These are phyloP conservation scores for Euproctis similis DNA, from an alignment of 2,888 invertebrate genomes.

Conservation along the genomic window DNA sequence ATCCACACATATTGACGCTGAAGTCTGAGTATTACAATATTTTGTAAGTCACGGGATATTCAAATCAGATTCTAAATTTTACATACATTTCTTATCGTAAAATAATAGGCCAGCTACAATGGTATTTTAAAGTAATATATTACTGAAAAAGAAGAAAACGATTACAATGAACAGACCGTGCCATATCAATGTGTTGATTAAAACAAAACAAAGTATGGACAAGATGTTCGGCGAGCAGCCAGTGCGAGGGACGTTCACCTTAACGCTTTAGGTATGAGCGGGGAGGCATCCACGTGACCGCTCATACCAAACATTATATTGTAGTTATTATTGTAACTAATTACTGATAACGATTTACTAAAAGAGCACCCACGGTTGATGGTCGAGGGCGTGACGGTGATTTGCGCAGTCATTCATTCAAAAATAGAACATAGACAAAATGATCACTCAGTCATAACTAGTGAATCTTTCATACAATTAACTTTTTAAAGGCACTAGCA, in stretches of 20 bases:
- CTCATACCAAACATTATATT: slow-evolving; percentile 74
- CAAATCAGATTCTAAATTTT: no score
- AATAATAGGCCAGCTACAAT: no score
- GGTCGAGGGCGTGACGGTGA: slow-evolving; percentile 16
- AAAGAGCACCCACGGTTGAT: slow-evolving; percentile 39
- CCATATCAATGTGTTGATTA: slow-evolving; percentile 20
- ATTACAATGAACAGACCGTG: slow-evolving; percentile 18
- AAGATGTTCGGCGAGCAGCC: slow-evolving; percentile 38
- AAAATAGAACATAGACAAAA: no score
- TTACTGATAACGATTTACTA: slow-evolving; percentile 59
- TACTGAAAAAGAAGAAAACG: slow-evolving; percentile 8
- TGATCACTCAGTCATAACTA: no score
- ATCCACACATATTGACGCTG: no score
- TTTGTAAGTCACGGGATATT: no score
- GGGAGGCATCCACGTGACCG: slow-evolving; percentile 72
- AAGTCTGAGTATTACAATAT: no score
- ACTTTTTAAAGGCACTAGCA: no score
- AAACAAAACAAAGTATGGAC: slow-evolving; percentile 15
- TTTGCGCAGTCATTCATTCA: not conserved
- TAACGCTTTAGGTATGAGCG: slow-evolving; percentile 76
- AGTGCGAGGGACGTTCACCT: slow-evolving; percentile 62
- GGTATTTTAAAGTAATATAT: no score
- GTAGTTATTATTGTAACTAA: slow-evolving; percentile 70
- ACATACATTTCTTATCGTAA: no score
- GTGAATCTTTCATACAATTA: no score